Conservation (phyloP, 2,113 vertebrate genomes). For the Chionis minor region DNA sequence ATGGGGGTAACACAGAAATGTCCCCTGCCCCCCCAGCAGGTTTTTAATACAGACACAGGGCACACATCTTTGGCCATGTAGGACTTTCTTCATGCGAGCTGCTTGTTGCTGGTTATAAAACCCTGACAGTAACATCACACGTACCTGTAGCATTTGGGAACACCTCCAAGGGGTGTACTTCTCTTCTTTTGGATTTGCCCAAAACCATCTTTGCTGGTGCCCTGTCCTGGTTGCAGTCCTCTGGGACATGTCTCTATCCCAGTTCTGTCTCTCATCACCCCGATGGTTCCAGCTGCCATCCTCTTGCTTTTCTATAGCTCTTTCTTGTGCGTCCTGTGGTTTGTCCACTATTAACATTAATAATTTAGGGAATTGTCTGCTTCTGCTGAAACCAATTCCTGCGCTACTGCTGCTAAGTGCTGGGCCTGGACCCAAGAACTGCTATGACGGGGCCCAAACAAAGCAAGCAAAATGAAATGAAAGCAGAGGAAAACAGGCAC, state of each 20-base stretch:
- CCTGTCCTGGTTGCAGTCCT: background rate
- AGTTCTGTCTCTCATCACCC: background rate
- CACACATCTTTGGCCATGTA: background rate
- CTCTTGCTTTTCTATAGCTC: background rate
- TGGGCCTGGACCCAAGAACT: background rate
- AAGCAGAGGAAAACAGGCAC: background rate
- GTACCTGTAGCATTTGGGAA: background rate
- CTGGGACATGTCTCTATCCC: background rate
- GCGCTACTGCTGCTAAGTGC: constrained; percentile 31
- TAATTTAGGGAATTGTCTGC: constrained; percentile 45
- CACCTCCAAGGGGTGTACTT: background rate
- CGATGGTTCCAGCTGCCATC: background rate
- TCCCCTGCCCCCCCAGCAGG: background rate
- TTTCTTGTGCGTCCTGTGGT: background rate
- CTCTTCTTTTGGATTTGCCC: constrained; percentile 6
- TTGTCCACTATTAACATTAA: constrained; percentile 31
- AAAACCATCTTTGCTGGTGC: background rate
- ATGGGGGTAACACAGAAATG: background rate
- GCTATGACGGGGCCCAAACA: background rate
- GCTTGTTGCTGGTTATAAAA: background rate
- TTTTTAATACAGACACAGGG: background rate
- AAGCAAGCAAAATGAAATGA: background rate
- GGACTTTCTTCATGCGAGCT: background rate
- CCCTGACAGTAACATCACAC: background rate
- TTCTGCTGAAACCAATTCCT: constrained; percentile 41